These are phyloP conservation scores for Heliothis virescens DNA, from an alignment of 1,140 invertebrate genomes.

Conservation along the genomic window DNA sequence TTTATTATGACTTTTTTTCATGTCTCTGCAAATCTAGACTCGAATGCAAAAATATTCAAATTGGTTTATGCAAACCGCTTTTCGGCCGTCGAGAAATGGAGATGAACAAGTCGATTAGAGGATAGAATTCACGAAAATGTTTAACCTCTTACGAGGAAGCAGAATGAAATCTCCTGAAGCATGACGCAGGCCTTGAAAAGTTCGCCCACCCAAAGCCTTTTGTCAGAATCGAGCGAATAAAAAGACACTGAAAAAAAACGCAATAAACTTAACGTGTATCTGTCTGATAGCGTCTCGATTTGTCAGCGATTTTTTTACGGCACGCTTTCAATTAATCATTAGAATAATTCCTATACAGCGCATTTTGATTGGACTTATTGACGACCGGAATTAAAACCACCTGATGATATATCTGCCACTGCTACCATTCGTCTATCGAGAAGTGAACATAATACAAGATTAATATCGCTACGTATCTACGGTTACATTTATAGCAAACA, in stretches of 20 bases:
- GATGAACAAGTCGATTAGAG: constrained; percentile 33
- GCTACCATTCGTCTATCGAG: constrained; percentile 37
- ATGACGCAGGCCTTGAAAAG: constrained; percentile 78
- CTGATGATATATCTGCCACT: constrained; percentile 49
- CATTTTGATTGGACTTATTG: constrained; percentile 61
- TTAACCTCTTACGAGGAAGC: constrained; percentile 56
- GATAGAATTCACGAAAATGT: constrained; percentile 48
- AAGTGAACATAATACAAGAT: constrained; percentile 22
- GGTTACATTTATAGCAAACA: constrained; percentile 46
- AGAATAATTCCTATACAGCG: constrained; percentile 58
- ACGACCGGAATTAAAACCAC: constrained; percentile 56
- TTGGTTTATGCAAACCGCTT: constrained; percentile 49
- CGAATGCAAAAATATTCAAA: constrained; percentile 59
- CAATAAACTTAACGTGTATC: constrained; percentile 62
- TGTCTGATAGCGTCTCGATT: constrained; percentile 69
- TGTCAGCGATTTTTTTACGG: constrained; percentile 74
- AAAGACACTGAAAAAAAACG: constrained; percentile 67
- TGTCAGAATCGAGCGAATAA: constrained; percentile 66
- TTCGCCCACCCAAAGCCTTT: constrained; percentile 76
- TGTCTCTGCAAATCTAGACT: constrained; percentile 51
- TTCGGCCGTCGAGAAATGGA: constrained; percentile 36
- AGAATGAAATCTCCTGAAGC: constrained; percentile 74
- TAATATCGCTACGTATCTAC: constrained; percentile 48
- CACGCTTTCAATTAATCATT: constrained; percentile 68
- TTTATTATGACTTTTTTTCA: constrained; percentile 50